Conservation (phyloP, 1,140 invertebrate species). For the Pristionchus pacificus region DNA sequence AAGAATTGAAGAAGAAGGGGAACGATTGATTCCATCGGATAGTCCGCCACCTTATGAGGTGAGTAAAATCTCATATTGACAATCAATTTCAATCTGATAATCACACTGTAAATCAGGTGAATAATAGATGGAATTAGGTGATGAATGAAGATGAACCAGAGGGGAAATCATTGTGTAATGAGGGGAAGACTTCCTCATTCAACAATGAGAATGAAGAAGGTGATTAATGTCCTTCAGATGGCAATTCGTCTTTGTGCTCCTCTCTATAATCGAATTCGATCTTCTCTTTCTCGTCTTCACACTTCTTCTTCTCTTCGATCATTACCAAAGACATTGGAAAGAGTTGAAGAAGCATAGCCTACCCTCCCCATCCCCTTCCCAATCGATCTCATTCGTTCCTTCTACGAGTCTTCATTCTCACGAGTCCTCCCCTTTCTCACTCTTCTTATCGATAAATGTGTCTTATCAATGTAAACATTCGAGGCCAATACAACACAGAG, state of each 20-base stretch:
- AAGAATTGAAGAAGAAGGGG: neutral
- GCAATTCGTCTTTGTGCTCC: conserved; percentile 53
- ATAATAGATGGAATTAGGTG: too few species aligned
- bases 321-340: too few species aligned
- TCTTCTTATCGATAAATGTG: too few species aligned
- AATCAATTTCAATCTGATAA: neutral
- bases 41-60: neutral
- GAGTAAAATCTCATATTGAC: neutral
- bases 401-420: too few species aligned
- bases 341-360: too few species aligned
- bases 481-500: too few species aligned
- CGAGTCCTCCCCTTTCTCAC: too few species aligned
- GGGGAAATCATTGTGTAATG: neutral
- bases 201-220: too few species aligned
- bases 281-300: conserved; percentile 43
- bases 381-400: too few species aligned
- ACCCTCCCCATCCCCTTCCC: too few species aligned
- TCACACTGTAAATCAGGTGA: neutral
- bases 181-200: neutral
- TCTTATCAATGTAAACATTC: too few species aligned
- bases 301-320: neutral
- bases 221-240: conserved; percentile 35
- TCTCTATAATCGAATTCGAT: conserved; percentile 49
- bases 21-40: neutral
- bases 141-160: neutral